Conservation (phyloP, 1,140 invertebrate species). For the Bactericera cockerelli region DNA sequence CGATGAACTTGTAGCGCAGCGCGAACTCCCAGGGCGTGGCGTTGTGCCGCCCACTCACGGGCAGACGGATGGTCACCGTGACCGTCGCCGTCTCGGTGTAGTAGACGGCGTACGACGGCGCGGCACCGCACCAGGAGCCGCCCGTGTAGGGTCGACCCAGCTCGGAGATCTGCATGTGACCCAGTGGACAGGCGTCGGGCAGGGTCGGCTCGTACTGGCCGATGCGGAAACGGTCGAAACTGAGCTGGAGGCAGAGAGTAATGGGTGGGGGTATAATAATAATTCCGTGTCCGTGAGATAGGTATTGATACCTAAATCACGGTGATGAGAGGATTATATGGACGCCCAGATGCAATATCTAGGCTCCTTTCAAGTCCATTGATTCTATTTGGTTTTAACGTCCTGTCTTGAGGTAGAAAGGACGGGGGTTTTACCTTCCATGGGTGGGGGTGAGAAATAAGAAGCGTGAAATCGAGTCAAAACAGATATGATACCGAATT, state of each 20-base stretch:
- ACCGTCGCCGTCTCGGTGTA: slow-evolving; percentile 71
- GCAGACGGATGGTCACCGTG: slow-evolving; percentile 54
- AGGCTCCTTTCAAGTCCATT: no score
- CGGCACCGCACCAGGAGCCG: slow-evolving; percentile 65
- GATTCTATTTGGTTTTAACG: no score
- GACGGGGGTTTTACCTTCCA: not conserved
- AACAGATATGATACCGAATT: not conserved
- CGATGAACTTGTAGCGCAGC: slow-evolving; percentile 61
- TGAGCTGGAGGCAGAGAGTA: slow-evolving; percentile 38
- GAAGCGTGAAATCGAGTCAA: not conserved
- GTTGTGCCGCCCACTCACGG: slow-evolving; percentile 37
- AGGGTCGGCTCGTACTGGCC: slow-evolving; percentile 46
- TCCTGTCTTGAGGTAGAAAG: no score
- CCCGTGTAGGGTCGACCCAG: slow-evolving; percentile 63
- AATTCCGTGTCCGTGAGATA: no score
- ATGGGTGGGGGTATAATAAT: no score
- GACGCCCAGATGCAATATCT: not conserved
- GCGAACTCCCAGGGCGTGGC: slow-evolving; percentile 53
- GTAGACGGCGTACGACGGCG: slow-evolving; percentile 57
- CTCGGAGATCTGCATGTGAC: slow-evolving; percentile 69
- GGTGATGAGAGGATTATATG: no score
- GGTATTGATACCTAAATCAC: no score
- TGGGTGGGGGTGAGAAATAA: not conserved
- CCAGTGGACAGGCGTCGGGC: slow-evolving; percentile 52
- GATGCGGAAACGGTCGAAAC: slow-evolving; percentile 68